Conservation (phyloP, 2,888 invertebrate species). For the Odontocerum albicorne region DNA sequence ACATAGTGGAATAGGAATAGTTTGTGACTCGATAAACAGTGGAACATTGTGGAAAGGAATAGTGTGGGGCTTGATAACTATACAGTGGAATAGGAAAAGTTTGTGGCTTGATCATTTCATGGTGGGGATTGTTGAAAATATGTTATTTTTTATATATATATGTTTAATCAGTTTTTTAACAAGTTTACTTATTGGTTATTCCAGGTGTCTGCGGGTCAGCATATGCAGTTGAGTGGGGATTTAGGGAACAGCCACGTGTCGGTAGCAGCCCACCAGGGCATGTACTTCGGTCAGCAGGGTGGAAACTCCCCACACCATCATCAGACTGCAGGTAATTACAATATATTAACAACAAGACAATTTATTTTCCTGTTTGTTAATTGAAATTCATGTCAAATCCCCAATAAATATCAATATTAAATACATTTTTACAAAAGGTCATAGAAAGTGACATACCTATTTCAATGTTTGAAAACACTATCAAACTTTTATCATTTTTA, state of each 20-base stretch:
- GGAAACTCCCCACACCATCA: constrained; percentile 52
- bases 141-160: not conserved
- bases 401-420: no score
- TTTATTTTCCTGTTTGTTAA: no score
- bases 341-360: no score
- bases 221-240: constrained; percentile 75
- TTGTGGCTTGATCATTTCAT: not conserved
- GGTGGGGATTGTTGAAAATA: not conserved
- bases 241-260: constrained; percentile 71
- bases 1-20: no score
- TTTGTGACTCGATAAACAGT: no score
- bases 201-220: constrained; percentile 86
- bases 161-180: not conserved
- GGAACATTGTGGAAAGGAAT: no score
- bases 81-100: not conserved
- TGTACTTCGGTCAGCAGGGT: constrained; percentile 62
- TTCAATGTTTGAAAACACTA: no score
- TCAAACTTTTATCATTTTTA: no score
- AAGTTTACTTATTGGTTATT: constrained; percentile 28
- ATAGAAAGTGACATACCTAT: no score
- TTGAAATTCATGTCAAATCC: no score
- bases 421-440: no score
- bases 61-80: not conserved
- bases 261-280: constrained; percentile 83
- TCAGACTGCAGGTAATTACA: constrained; percentile 39